phyloP scores from a whole-genome alignment of 2,888 invertebrate genomes.

The Exocentrus adspersus region DNA sequence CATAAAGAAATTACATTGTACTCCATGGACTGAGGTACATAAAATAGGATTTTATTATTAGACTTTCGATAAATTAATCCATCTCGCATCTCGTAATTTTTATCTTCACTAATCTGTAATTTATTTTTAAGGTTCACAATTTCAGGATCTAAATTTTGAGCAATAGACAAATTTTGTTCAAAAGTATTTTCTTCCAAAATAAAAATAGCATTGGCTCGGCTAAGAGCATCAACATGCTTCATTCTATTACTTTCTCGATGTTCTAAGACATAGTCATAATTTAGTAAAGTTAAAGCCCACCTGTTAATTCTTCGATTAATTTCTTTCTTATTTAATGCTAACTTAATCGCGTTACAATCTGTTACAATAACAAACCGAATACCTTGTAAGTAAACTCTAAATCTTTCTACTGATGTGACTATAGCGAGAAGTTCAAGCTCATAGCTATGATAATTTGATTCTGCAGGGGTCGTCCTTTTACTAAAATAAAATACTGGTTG shows the following conservation, averaged over 20 bases:
- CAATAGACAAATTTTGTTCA: too few species aligned
- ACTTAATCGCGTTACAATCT: too few species aligned
- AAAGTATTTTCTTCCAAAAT: constrained; percentile 28
- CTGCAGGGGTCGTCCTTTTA: not conserved
- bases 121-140: too few species aligned
- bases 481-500: not conserved
- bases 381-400: constrained; percentile 21
- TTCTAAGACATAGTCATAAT: constrained; percentile 23
- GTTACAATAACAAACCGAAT: constrained; percentile 25
- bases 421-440: not conserved
- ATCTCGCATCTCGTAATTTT: too few species aligned
- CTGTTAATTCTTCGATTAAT: constrained; percentile 22
- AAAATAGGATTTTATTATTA: too few species aligned
- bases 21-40: constrained; percentile 20
- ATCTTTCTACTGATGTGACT: constrained; percentile 24
- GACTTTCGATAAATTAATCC: too few species aligned
- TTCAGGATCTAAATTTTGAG: too few species aligned
- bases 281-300: constrained; percentile 28
- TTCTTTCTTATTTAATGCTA: too few species aligned
- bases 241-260: constrained; percentile 22
- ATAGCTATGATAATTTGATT: not conserved
- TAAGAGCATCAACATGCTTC: constrained; percentile 28
- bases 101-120: too few species aligned
- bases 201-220: constrained; percentile 6
- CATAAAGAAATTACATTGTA: constrained; percentile 8